Conservation (phyloP, 2,113 vertebrate species). For the Ceyx cyanopectus region DNA sequence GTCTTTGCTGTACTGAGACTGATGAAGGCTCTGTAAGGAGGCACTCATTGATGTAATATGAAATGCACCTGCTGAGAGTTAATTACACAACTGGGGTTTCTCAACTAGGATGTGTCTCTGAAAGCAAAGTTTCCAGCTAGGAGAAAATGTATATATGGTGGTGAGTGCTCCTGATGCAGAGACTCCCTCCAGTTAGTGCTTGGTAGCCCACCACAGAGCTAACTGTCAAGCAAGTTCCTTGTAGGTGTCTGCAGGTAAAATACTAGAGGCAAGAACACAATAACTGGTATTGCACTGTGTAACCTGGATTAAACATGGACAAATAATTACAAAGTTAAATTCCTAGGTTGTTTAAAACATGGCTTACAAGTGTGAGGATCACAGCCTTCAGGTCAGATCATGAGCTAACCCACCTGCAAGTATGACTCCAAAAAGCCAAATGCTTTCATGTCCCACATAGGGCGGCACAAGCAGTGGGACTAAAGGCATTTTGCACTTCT, state of each 20-base stretch:
- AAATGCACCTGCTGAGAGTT: slow-evolving; percentile 11
- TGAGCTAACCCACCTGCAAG: neutral
- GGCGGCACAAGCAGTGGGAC: neutral
- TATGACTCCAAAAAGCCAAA: neutral
- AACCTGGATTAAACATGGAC: neutral
- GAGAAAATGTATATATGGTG: neutral
- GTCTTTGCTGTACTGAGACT: neutral
- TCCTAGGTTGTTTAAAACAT: neutral
- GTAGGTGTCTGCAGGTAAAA: neutral
- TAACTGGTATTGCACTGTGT: neutral
- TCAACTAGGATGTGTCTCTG: neutral
- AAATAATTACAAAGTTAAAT: neutral
- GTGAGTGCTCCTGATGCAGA: neutral
- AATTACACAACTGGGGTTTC: slow-evolving; percentile 1
- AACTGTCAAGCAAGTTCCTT: neutral
- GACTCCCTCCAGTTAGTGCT: neutral
- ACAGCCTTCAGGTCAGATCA: accelerated
- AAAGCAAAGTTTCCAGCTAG: slow-evolving; percentile 1
- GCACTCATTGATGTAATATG: neutral
- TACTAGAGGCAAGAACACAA: neutral
- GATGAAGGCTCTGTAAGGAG: neutral
- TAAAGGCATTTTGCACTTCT: neutral
- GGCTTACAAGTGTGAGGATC: neutral
- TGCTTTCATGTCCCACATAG: accelerated
- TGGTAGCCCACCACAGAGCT: neutral